Base-by-base conservation (phyloP, 2,888 invertebrate species). In the Ophion slaviceki region DNA sequence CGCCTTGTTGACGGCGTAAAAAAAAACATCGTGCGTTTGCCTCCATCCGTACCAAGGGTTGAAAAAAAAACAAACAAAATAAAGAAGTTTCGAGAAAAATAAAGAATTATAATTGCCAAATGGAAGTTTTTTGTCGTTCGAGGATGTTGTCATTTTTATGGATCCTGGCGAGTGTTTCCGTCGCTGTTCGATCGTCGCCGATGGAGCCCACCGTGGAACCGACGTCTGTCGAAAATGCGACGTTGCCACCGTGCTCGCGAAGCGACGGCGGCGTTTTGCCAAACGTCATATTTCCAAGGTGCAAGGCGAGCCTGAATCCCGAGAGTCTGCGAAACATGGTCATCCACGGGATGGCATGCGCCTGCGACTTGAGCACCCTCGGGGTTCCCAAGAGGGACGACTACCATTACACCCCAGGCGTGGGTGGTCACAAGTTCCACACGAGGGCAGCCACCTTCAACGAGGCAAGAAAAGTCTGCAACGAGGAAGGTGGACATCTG, bases 401-500 rank as follows among this genome's bases (percentile, higher is more conserved):
- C 87, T 93, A 93, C 87, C 86, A 24, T 53, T 91, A 91, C 82
- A 90, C 89, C 20, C 87, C 88, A 1, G 91, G 91, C 32, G 86
- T 92, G 20, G 93, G 93, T 7, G 90, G 89, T 10, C 91, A 92
- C 86, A 93, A 93, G 87, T 85, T 93, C 11, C 92, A 92, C 81
- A 91, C 91, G 32, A 88, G 90, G 10, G 91, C 90, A 6, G 87
- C 87, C 53, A 89, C 81, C 14, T 92, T 92, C 92, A 93, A 93
- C 85, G 89, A 89, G 3, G 92, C 93, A 4, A 87, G 92, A 24
- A 92, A 92, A 80, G 78, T 91, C 66, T 92, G 93, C 87, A 92
- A 89, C 87, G 91, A 92, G 66, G 92, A 92, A 83, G 92, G 92
- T 10, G 93, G 90, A 57, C 91, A 93, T 86, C 89, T 93, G 64